These are phyloP conservation scores for Cephus runcator DNA, from an alignment of 2,888 invertebrate genomes.

Conservation along the genomic window DNA sequence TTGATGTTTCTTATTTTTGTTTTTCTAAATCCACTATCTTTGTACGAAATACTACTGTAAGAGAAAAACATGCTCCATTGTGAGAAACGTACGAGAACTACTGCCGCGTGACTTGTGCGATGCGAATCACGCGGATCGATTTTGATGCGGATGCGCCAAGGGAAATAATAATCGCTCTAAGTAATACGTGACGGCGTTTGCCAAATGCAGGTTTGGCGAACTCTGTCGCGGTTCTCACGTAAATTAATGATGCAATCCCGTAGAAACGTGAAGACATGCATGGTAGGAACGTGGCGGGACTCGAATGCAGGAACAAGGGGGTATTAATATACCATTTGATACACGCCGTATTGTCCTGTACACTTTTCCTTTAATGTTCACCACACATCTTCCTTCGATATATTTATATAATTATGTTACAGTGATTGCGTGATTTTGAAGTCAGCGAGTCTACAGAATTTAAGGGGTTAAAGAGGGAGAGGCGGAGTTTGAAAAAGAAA, in stretches of 20 bases:
- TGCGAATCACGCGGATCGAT: no score
- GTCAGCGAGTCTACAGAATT: conserved; percentile 46
- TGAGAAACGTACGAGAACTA: no score
- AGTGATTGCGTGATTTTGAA: conserved; percentile 48
- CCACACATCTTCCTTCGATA: conserved; percentile 41
- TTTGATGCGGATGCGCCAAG: no score
- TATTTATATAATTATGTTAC: conserved; percentile 46
- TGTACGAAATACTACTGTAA: no score
- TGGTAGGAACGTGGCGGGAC: conserved; percentile 39
- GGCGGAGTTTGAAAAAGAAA: conserved; percentile 8
- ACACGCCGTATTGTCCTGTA: conserved; percentile 49
- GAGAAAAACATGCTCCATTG: no score
- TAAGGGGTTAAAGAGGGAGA: neutral
- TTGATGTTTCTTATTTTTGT: no score
- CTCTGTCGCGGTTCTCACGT: no score
- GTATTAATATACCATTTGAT: conserved; percentile 47
- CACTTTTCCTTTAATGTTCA: conserved; percentile 50
- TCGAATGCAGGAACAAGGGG: conserved; percentile 48
- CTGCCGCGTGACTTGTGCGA: no score
- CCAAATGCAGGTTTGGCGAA: no score
- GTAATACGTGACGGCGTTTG: no score
- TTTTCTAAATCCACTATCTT: no score
- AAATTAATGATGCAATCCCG: neutral
- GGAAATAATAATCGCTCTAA: no score
- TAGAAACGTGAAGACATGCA: conserved; percentile 39